Base-by-base conservation (phyloP, 2,113 vertebrate genomes). In the Cheirogaleus medius region DNA sequence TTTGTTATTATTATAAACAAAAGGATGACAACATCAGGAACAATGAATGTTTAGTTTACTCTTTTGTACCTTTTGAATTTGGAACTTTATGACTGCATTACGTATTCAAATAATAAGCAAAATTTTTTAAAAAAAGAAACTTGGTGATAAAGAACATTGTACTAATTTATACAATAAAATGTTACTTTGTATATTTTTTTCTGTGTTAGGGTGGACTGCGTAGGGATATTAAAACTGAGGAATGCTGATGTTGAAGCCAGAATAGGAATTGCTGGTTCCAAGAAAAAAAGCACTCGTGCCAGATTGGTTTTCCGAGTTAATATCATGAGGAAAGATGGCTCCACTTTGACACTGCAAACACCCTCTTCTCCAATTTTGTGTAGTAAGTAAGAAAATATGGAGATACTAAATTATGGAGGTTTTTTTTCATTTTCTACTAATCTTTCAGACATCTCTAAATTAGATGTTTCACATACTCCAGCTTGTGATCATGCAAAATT, bases 231-330 rank as follows among this genome's bases (percentile, higher is more conserved):
- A 97, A 99, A 99, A 98, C 99, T 99, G 78, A 99, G 99, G 91
- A 99, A 99, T 60, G 99, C 99, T 39, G 99, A 99, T 58, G 99
- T 99, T 13, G 99, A 99, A 98, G 99, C 99, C 97, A 99, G 99
- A 96, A 99, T 99, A 86, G 99, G 99, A 44, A 99, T 99, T 91
- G 99, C 99, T 1, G 99, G 99, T 52, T 99, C 99, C 54, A 99
- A 99, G 99, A 99, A 99, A 97, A 99, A 99, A 96, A 99, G 99
- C 98, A 99, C 99, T 29, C 99, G 99, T 3, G 99, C 99, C 84
- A 99, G 99, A 85, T 98, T 99, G 96, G 99, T 99, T 90, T 99
- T 99, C 97, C 99, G 99, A 52, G 99, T 99, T 97, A 99, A 99
- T 98, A 99, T 99, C 98, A 98, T 99, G 7, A 99, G 99, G 92